Evolutionary conservation across 2,113 vertebrate genomes (phyloP), one percentile per base, ranked within the genome.

Genomic region (Fregetta grallaria): DNA sequence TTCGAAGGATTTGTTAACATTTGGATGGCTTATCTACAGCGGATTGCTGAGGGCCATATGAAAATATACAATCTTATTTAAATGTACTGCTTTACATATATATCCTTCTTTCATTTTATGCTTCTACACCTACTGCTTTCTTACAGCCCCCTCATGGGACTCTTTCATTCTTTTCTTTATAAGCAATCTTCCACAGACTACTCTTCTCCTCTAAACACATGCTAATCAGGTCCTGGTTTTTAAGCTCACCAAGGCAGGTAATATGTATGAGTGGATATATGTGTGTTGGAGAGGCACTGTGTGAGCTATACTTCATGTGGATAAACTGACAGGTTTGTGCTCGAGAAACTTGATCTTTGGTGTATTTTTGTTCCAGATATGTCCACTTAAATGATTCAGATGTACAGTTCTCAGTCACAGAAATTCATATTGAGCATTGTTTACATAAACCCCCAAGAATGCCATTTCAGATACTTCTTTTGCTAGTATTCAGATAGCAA

Each of bases 21-120:
- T 94, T 84, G 86, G 70, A 30, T 94, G 80, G 36, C 40, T 95
- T 89, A 92, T 94, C 77, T 93, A 23, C 63, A 65, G 47, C 6
- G 10, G 40, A 85, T 78, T 78, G 76, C 89, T 95, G 62, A 92
- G 62, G 80, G 91, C 73, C 73, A 13, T 72, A 15, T 78, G 73
- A 92, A 90, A 84, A 96, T 58, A n/a, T 38, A 19, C 47, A 44
- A 19, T 75, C 68, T 93, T 86, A 93, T 74, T 93, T 86, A 91
- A 95, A 95, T 72, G 23, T 83, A 34, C 34, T 81, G 52, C 59
- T 92, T 80, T 93, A 92, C 61, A 40, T 71, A 67, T 16, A 65
- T 78, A 77, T 73, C 19, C 47, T 75, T 58, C 55, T 83, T 91
- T 44, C 65, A 71, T 82, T 93, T 86, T 77, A 45, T 80, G 47